Conservation (phyloP, 2,888 invertebrate genomes). For the Agonopterix alstromeriana region DNA sequence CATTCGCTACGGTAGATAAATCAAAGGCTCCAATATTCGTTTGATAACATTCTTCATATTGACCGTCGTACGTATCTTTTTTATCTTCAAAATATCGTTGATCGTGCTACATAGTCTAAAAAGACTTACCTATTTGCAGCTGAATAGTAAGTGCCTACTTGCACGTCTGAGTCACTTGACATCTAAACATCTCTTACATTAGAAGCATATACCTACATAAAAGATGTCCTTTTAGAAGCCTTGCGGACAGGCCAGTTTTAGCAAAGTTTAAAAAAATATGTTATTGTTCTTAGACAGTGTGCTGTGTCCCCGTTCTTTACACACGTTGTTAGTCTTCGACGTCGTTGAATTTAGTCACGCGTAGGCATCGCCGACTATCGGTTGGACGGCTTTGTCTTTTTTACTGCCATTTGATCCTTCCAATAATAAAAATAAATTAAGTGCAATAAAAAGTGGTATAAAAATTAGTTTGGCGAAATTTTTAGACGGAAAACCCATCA, state of each 20-base stretch:
- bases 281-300: constrained; percentile 28
- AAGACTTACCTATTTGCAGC: too few relatives aligned
- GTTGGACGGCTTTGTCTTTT: constrained; percentile 40
- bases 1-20: constrained; percentile 8
- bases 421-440: constrained; percentile 6
- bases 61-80: too few relatives aligned
- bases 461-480: constrained; percentile 2
- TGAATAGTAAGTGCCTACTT: too few relatives aligned
- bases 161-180: too few relatives aligned
- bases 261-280: constrained; percentile 11
- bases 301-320: constrained; percentile 36
- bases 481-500: too few relatives aligned
- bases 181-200: too few relatives aligned
- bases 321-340: constrained; percentile 35
- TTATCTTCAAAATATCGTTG: too few relatives aligned
- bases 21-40: constrained; percentile 1
- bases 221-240: background rate
- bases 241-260: constrained; percentile 4
- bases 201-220: background rate
- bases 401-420: constrained; percentile 12
- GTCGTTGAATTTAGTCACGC: constrained; percentile 57
- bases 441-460: constrained; percentile 5
- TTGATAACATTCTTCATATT: background rate
- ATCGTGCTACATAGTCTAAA: too few relatives aligned
- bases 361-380: constrained; percentile 51